Evolutionary conservation across 2,888 invertebrate species (phyloP).

Genomic region (Drosophila niveifrons): DNA sequence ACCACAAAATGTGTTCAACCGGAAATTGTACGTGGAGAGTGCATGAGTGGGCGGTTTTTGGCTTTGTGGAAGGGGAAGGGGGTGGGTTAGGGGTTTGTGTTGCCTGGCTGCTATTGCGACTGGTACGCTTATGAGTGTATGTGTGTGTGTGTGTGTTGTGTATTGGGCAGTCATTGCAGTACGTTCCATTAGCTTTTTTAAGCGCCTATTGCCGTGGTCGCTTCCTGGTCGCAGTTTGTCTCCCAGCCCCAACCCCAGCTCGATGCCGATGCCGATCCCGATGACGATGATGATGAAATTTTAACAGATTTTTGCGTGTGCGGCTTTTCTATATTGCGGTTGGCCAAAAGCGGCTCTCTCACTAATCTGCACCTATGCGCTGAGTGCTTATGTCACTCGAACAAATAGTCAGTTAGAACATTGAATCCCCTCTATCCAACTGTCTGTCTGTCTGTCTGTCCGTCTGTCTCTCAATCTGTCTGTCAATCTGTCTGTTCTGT

Average conservation of each 20-base stretch:
- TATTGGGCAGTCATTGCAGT: constrained; percentile 58
- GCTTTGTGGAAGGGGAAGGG: constrained; percentile 2
- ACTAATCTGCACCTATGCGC: constrained; percentile 28
- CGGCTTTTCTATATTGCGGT: constrained; percentile 72
- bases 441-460: background rate
- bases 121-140: constrained; percentile 2
- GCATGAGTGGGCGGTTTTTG: constrained; percentile 61
- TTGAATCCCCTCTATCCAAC: background rate
- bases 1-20: constrained; percentile 84
- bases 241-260: constrained; percentile 1
- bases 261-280: no score
- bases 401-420: constrained; percentile 1
- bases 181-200: constrained; percentile 77
- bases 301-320: constrained; percentile 73
- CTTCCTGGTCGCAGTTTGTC: constrained; percentile 29
- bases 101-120: background rate
- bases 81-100: no score
- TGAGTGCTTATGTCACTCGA: constrained; percentile 28
- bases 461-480: constrained; percentile 1
- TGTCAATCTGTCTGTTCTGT: constrained; percentile 7
- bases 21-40: constrained; percentile 82
- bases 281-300: constrained; percentile 56
- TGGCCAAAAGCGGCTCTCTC: constrained; percentile 51
- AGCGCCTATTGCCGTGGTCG: constrained; percentile 60
- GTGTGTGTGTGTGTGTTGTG: constrained; percentile 21